Percentiles rank a stretch among this genome's conserved stretches.
Evolutionary conservation across 1,140 invertebrate species (phyloP).

Genomic region (Lanistes nyassanus): DNA sequence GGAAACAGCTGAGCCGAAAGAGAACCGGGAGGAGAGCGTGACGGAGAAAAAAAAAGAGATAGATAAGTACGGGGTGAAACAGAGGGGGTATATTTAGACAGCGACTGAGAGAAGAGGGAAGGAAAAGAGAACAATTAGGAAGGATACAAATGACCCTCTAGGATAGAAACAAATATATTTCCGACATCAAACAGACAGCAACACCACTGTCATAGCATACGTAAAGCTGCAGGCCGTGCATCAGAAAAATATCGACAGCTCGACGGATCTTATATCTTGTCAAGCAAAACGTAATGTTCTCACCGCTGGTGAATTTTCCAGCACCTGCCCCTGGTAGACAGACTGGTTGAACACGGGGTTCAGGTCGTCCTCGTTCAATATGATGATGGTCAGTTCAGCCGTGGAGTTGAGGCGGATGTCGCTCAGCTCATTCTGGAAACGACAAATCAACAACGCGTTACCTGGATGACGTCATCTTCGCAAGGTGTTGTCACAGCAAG

Average conservation of each 20-base stretch:
- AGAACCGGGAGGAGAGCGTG: neutral
- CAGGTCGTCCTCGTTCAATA: conserved; percentile 38
- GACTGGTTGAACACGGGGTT: conserved; percentile 33
- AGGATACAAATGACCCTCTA: too few species aligned
- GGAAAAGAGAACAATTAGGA: neutral
- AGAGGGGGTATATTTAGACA: too few species aligned
- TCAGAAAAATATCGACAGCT: too few species aligned
- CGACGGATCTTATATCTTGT: neutral
- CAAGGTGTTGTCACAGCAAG: too few species aligned
- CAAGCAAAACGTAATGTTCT: neutral
- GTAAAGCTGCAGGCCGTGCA: too few species aligned
- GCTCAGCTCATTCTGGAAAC: conserved; percentile 29
- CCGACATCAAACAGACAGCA: too few species aligned
- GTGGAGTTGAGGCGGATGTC: conserved; percentile 25
- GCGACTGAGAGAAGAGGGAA: too few species aligned
- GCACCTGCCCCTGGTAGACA: conserved; percentile 29
- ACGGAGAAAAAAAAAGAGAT: neutral
- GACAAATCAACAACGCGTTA: too few species aligned
- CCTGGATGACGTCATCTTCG: too few species aligned
- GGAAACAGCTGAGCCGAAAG: neutral
- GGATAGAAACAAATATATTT: too few species aligned
- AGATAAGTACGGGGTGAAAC: neutral
- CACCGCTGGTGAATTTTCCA: conserved; percentile 31
- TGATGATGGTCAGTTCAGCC: conserved; percentile 29
- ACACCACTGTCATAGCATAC: too few species aligned